Base-by-base conservation (phyloP, 2,113 vertebrate species). In the Dicentrarchus labrax region DNA sequence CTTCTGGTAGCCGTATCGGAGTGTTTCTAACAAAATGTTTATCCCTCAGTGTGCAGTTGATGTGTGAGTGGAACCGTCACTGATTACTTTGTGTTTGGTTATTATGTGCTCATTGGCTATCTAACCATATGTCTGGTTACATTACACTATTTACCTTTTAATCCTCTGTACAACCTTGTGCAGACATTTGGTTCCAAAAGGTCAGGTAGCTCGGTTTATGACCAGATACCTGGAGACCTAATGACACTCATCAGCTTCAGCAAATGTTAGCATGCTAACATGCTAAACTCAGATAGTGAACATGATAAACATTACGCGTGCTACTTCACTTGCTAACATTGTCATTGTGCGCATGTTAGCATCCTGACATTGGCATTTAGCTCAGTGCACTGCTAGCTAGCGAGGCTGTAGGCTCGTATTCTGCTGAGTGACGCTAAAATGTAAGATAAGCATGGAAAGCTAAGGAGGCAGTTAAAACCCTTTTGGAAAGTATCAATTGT, bases 1-100 rank as follows among this genome's bases (percentile, higher is more conserved):
- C 12, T 41, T 61, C 24, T 54, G 67, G 60, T 61, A 56, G 78
- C 54, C 54, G 43, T 64, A n/a, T 69, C 74, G 74, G 69, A 60
- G 30, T 70, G 47, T 61, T 47, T 60, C 43, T 67, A 11, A n/a
- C 68, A n/a, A 61, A 59, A 59, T 45, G 13, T 45, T 61, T 21
- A 9, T 53, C 17, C 36, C 12, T 54, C 22, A 5, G 1, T 56
- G 19, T 48, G 70, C 43, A 73, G 48, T 65, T 47, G 0, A 8
- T 57, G 38, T 76, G 62, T 67, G 62, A 56, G 56, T 67, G 51
- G 17, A 67, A 53, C 30, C 4, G 19, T n/a, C 54, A 24, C 16
- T 15, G 8, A 16, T 74, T 15, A 15, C n/a, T 19, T 19, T 43
- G 21, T 60, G 21, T 53, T 70, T 41, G n/a, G 21, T 48, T 57